Conservation (phyloP, 2,113 vertebrate genomes). For the Octodon degus region DNA sequence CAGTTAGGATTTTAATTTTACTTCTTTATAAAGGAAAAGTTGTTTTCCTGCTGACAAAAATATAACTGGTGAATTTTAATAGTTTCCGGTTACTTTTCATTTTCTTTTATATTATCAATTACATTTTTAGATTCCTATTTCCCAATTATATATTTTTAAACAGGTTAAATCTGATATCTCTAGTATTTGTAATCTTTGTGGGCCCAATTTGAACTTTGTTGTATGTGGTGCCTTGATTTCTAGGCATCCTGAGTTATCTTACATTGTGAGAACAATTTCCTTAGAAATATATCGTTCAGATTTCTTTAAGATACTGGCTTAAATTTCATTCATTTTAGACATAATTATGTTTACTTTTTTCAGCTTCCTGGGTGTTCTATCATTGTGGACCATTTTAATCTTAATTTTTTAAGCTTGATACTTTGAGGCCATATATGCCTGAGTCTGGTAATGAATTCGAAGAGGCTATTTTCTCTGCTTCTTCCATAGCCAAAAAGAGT, state of each 20-base stretch:
- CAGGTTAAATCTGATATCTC: background rate
- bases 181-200: background rate
- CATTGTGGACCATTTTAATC: background rate
- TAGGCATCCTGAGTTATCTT: background rate
- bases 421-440: background rate
- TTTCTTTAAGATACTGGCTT: background rate
- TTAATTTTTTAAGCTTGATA: background rate
- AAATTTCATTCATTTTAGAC: background rate
- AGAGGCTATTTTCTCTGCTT: background rate
- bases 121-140: background rate
- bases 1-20: slow-evolving; percentile 31
- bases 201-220: background rate
- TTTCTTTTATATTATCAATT: background rate
- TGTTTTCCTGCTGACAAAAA: slow-evolving; percentile 29
- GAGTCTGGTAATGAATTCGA: background rate
- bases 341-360: background rate
- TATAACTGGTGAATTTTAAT: background rate
- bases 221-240: background rate
- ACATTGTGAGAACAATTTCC: background rate
- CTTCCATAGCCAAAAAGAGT: background rate
- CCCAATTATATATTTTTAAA: background rate
- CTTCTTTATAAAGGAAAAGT: background rate
- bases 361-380: background rate
- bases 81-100: background rate
- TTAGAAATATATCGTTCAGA: background rate